A percentile compares a stretch with the other conserved stretches of the same genome.
phyloP scores from a whole-genome alignment of 2,113 vertebrate genomes.

The Mola mola region DNA sequence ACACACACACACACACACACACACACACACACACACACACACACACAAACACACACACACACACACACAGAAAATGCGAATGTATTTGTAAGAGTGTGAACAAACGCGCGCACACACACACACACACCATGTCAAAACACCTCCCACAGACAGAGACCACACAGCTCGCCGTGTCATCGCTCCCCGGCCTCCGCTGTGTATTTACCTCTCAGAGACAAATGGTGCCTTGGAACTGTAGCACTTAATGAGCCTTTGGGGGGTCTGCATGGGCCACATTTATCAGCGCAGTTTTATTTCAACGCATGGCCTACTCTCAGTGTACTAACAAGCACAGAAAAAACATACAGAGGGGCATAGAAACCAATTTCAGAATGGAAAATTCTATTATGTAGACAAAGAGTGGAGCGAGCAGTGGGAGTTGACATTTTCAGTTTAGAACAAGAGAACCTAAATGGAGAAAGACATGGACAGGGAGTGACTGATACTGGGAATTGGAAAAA shows the following conservation, averaged over 20 bases:
- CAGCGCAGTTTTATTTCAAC: constrained; percentile 56
- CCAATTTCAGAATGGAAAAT: constrained; percentile 45
- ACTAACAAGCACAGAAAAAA: constrained; percentile 18
- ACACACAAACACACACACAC: neutral
- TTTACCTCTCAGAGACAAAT: constrained; percentile 68
- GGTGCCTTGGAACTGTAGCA: constrained; percentile 50
- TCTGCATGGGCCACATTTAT: constrained; percentile 57
- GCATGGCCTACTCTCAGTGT: constrained; percentile 8
- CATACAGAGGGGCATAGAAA: constrained; percentile 1
- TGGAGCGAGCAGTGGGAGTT: constrained; percentile 8
- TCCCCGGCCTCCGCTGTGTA: constrained; percentile 44
- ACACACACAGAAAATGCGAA: neutral
- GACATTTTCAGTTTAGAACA: constrained; percentile 15
- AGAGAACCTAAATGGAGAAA: constrained; percentile 24
- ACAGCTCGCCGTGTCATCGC: constrained; percentile 34
- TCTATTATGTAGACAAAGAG: no score
- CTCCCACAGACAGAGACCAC: constrained; percentile 49
- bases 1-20: neutral
- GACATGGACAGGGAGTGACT: neutral
- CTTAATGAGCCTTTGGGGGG: constrained; percentile 60
- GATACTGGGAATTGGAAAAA: no score
- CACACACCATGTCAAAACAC: constrained; percentile 13
- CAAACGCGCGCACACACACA: neutral
- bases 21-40: neutral
- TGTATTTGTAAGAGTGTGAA: neutral